A percentile compares a stretch with the other conserved stretches of the same genome.
phyloP scores from a whole-genome alignment of 2,888 invertebrate species.

The Parelbella ahira region DNA sequence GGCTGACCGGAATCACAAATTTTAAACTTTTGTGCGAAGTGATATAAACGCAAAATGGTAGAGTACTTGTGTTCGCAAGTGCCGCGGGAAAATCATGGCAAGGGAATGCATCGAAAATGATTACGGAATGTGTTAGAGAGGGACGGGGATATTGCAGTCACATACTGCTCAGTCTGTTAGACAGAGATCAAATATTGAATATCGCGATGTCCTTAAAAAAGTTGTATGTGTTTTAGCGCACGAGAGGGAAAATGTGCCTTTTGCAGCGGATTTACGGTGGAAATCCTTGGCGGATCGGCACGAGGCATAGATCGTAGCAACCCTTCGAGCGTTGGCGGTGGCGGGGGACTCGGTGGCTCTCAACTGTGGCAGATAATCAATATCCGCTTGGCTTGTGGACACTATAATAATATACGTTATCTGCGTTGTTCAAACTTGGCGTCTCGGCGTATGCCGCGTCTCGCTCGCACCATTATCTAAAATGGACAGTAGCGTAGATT shows the following conservation, averaged over 20 bases:
- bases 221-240: slow-evolving; percentile 41
- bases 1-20: slow-evolving; percentile 29
- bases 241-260: slow-evolving; percentile 51
- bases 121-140: slow-evolving; percentile 73
- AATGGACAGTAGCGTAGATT: slow-evolving; percentile 81
- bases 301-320: slow-evolving; percentile 49
- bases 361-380: slow-evolving; percentile 82
- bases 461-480: slow-evolving; percentile 74
- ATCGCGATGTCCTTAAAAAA: slow-evolving; percentile 49
- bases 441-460: slow-evolving; percentile 42
- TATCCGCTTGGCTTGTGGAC: slow-evolving; percentile 82
- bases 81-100: slow-evolving; percentile 75
- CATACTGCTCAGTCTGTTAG: slow-evolving; percentile 71
- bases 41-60: slow-evolving; percentile 51
- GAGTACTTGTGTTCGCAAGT: slow-evolving; percentile 53
- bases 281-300: slow-evolving; percentile 38
- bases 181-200: slow-evolving; percentile 81
- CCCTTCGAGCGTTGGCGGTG: slow-evolving; percentile 38
- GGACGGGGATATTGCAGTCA: slow-evolving; percentile 71
- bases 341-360: slow-evolving; percentile 72
- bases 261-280: slow-evolving; percentile 45
- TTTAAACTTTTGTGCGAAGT: slow-evolving; percentile 37
- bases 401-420: slow-evolving; percentile 79
- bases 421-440: slow-evolving; percentile 48
- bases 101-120: slow-evolving; percentile 79